Evolutionary conservation across 2,113 vertebrate species (phyloP).

Genomic region (Nannobrachium achirus): DNA sequence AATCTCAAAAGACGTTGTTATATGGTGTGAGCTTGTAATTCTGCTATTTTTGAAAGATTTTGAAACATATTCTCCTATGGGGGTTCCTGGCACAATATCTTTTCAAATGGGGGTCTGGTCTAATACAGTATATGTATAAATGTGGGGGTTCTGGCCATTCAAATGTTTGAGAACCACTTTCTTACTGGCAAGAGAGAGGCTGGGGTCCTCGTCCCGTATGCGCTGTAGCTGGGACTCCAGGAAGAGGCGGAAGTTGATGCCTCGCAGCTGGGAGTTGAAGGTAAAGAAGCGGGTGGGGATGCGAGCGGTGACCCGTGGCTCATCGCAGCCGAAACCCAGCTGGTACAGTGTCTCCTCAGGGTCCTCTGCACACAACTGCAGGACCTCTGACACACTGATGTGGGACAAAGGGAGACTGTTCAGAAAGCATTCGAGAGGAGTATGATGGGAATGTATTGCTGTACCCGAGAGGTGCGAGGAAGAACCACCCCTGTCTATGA

Average conservation of each 20-base stretch:
- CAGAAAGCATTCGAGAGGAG: not conserved
- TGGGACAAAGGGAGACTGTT: not conserved
- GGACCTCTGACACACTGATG: conserved; percentile 80
- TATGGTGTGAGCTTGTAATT: no score
- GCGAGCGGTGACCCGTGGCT: conserved; percentile 79
- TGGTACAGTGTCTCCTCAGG: conserved; percentile 87
- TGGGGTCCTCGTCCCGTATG: conserved; percentile 87
- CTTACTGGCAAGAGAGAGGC: conserved; percentile 89
- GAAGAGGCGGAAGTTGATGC: conserved; percentile 92
- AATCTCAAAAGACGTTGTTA: no score
- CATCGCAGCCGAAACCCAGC: conserved; percentile 87
- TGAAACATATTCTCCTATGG: no score
- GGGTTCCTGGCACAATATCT: no score
- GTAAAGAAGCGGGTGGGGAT: conserved; percentile 90
- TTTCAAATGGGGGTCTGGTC: no score
- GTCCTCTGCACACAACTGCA: conserved; percentile 83
- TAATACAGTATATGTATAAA: no score
- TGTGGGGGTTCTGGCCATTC: no score
- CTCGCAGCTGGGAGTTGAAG: conserved; percentile 84
- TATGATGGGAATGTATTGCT: not conserved
- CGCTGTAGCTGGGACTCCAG: conserved; percentile 86
- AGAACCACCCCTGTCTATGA: not conserved
- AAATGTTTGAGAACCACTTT: not conserved
- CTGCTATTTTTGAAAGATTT: no score
- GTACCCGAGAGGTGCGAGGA: not conserved